phyloP scores from a whole-genome alignment of 1,140 invertebrate genomes.

The Amphibalanus amphitrite region DNA sequence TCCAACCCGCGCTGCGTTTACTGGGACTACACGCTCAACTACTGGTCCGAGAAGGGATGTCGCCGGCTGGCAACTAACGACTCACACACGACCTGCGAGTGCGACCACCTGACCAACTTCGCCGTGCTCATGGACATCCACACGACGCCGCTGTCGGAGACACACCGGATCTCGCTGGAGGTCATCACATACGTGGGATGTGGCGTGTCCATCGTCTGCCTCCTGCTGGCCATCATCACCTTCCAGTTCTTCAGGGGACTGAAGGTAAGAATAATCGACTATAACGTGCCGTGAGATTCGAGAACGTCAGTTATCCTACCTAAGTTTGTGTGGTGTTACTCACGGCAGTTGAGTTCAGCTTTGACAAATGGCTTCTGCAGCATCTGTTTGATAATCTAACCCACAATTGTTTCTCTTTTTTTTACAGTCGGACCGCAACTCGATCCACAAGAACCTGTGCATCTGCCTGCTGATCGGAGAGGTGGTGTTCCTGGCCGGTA shows the following conservation, averaged over 20 bases:
- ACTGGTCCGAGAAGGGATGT: conserved; percentile 85
- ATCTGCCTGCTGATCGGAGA: conserved; percentile 79
- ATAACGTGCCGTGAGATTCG: conserved; percentile 16
- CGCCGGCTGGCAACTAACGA: conserved; percentile 56
- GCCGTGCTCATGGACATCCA: conserved; percentile 82
- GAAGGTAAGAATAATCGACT: too few relatives aligned
- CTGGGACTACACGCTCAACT: conserved; percentile 71
- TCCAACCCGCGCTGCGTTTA: conserved; percentile 83
- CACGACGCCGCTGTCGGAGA: conserved; percentile 44
- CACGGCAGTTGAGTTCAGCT: too few relatives aligned
- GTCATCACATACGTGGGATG: conserved; percentile 73
- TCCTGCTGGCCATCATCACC: conserved; percentile 63
- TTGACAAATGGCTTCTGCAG: too few relatives aligned
- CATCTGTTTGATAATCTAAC: too few relatives aligned
- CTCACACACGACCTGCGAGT: conserved; percentile 79
- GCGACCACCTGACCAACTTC: conserved; percentile 94
- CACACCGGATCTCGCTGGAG: conserved; percentile 48
- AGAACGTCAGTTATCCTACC: too few relatives aligned
- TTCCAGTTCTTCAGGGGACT: conserved; percentile 65
- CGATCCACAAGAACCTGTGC: conserved; percentile 90
- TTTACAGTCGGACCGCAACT: conserved; percentile 69
- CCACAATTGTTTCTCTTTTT: too few relatives aligned
- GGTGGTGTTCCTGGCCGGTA: conserved; percentile 76
- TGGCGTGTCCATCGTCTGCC: conserved; percentile 63
- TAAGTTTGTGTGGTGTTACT: too few relatives aligned